These are phyloP conservation scores for Nephrotoma flavescens DNA, from an alignment of 2,888 invertebrate species.

Conservation along the genomic window DNA sequence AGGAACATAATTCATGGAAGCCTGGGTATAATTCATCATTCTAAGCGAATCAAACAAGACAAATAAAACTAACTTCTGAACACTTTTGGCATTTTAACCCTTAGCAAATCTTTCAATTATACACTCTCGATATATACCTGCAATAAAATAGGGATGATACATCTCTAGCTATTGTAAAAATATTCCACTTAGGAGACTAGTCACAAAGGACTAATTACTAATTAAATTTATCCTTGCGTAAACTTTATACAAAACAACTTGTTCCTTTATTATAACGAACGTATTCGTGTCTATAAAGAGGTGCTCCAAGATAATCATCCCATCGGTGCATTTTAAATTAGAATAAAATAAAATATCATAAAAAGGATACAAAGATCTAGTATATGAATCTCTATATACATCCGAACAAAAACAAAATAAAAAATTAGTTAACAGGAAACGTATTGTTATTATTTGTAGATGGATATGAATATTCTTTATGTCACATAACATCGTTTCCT, in stretches of 20 bases:
- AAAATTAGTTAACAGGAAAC: neutral
- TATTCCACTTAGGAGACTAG: too few species aligned
- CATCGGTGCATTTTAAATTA: neutral
- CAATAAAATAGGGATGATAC: too few species aligned
- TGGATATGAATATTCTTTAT: neutral
- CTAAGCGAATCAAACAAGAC: too few species aligned
- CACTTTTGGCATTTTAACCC: too few species aligned
- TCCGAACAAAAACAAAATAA: neutral
- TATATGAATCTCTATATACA: neutral
- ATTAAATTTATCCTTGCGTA: neutral
- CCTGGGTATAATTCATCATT: too few species aligned
- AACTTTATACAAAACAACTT: neutral
- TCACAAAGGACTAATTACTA: neutral
- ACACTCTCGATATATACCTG: too few species aligned
- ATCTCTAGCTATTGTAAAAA: too few species aligned
- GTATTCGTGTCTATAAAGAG: neutral
- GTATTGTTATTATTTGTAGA: neutral
- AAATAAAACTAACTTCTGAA: too few species aligned
- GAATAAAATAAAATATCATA: neutral
- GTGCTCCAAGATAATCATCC: neutral
- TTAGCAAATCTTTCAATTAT: too few species aligned
- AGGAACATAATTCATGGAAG: too few species aligned
- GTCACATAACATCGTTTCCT: neutral
- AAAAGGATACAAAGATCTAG: neutral
- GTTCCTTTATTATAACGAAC: neutral